Percentiles rank a stretch among this genome's conserved stretches.
Evolutionary conservation across 2,888 invertebrate species (phyloP).

Genomic region (Scaptomyza flava): DNA sequence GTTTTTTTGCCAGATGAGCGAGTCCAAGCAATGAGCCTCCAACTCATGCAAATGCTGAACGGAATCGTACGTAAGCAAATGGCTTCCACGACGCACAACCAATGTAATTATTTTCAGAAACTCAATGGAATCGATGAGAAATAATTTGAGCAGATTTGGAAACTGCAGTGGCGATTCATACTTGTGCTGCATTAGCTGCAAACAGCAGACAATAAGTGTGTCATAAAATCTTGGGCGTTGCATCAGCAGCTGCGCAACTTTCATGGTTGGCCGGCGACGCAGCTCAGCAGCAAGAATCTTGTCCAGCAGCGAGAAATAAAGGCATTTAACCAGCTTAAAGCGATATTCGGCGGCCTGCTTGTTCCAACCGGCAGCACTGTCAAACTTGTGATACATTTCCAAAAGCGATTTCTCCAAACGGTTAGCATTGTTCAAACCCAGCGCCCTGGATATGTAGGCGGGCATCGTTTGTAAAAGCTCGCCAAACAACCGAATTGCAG

Average conservation of each 20-base stretch:
- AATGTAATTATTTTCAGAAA: constrained; percentile 65
- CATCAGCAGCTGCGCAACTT: constrained; percentile 37
- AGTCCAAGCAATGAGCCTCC: constrained; percentile 52
- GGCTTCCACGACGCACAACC: constrained; percentile 51
- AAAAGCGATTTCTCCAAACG: constrained; percentile 30
- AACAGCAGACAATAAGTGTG: constrained; percentile 53
- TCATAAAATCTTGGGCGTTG: constrained; percentile 37
- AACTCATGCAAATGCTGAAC: constrained; percentile 50
- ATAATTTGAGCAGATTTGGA: constrained; percentile 59
- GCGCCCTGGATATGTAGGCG: constrained; percentile 6
- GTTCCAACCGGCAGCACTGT: constrained; percentile 3
- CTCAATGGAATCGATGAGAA: constrained; percentile 53
- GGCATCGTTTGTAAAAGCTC: constrained; percentile 41
- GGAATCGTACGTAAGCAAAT: constrained; percentile 42
- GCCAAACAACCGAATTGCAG: constrained; percentile 14
- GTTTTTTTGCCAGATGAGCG: constrained; percentile 52
- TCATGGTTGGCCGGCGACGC: constrained; percentile 28
- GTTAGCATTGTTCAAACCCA: constrained; percentile 12
- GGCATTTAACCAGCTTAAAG: constrained; percentile 28
- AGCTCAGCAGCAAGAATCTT: constrained; percentile 48
- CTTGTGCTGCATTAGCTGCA: constrained; percentile 52
- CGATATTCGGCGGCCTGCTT: constrained; percentile 15
- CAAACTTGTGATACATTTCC: constrained; percentile 30
- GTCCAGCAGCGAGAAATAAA: constrained; percentile 50
- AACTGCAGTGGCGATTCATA: constrained; percentile 30